Evolutionary conservation across 2,888 invertebrate genomes (phyloP), one percentile per base, ranked within the genome.

Genomic region (Trissolcus brochymenae): DNA sequence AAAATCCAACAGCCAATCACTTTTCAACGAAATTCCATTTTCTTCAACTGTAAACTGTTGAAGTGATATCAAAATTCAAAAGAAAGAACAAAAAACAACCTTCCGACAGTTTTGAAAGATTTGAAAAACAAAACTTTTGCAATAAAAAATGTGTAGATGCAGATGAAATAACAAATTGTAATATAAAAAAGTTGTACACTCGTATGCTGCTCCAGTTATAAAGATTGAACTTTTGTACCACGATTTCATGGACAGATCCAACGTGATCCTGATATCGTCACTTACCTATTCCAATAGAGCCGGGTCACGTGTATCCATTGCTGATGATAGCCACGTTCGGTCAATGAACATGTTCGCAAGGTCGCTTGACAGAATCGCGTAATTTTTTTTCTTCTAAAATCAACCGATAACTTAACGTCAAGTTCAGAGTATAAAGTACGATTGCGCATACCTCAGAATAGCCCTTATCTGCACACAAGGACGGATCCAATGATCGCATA

Each of bases 381-480:
- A 21, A 29, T 29, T 35, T 35, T 35, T 35, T 35, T 35, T 35
- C 2, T 35, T 35, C 35, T 46, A 13, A 43, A 3, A 55, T n/a
- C 16, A 56, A 56, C 16, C 17, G 40, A 40, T 25, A 56, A 4
- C 43, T 43, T 41, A 40, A 41, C 43, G 43, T 43, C 57, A 57
- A 43, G 17, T 41, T 46, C 19, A 46, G 19, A 4, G 21, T 59
- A n/a, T 40, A 46, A 21, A 59, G 57, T 46, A 19, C 57, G 57
- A 46, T 59, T 46, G 25, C 46, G 57, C 46, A 59, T 9, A 9
- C 25, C 9, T 7, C 21, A 59, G 6, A 59, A 17, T 46, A 46
- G 46, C 57, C 43, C 57, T 59, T 59, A 59, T 59, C 57, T 59
- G 25, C 43, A 59, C 46, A 19, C 57, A 19, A 59, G 57, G 57